A percentile compares a stretch with the other conserved stretches of the same genome.
Evolutionary conservation across 2,888 invertebrate genomes (phyloP).

Genomic region (Synergus gifuensis): DNA sequence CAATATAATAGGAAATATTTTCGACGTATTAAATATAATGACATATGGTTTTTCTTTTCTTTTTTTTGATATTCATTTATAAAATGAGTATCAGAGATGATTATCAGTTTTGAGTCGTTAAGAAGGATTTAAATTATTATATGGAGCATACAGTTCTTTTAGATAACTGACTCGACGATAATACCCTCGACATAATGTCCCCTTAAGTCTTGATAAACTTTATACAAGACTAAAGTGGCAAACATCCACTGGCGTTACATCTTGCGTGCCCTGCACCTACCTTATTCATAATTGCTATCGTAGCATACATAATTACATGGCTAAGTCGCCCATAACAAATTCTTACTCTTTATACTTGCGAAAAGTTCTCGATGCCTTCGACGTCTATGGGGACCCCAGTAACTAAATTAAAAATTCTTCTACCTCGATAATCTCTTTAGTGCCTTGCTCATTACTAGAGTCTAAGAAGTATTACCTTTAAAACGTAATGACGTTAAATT

Average conservation of each 20-base stretch:
- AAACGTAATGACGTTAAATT: conserved; percentile 20
- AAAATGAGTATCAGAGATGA: background rate
- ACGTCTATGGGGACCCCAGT: conserved; percentile 8
- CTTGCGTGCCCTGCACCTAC: conserved; percentile 31
- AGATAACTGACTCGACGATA: conserved; percentile 27
- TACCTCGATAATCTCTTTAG: conserved; percentile 23
- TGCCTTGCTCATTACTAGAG: conserved; percentile 9
- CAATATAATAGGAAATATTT: no score
- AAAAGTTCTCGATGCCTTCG: conserved; percentile 5
- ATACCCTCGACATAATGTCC: conserved; percentile 20
- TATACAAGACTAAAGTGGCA: conserved; percentile 20
- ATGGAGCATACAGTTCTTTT: background rate
- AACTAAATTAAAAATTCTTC: conserved; percentile 23
- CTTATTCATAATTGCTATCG: conserved; percentile 38
- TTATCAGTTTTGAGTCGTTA: background rate
- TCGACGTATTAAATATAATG: no score
- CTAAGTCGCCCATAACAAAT: conserved; percentile 30
- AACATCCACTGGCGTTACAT: conserved; percentile 27
- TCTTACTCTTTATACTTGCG: conserved; percentile 13
- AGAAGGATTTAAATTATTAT: background rate
- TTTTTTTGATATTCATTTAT: no score
- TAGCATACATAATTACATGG: conserved; percentile 31
- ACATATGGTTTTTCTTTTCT: no score
- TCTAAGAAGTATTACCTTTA: conserved; percentile 23
- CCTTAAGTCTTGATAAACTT: conserved; percentile 12